phyloP scores from a whole-genome alignment of 2,797 vertebrate genomes.

The Muraenolepis orangiensis region DNA sequence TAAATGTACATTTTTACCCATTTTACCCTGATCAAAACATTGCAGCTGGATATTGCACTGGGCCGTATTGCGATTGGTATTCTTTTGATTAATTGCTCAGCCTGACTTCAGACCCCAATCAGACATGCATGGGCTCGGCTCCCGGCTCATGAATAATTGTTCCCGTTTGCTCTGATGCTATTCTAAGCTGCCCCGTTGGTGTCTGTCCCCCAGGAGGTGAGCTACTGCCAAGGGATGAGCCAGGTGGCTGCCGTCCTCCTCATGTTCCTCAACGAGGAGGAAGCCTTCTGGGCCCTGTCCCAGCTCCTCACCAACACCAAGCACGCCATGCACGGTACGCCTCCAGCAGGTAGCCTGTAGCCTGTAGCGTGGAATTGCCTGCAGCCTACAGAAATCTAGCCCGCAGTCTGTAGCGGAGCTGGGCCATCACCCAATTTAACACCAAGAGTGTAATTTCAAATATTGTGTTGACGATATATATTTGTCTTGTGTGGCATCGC shows the following conservation, averaged over 20 bases:
- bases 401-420: too few species aligned
- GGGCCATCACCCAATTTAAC: too few species aligned
- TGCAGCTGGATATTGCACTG: too few species aligned
- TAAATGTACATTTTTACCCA: too few species aligned
- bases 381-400: neutral
- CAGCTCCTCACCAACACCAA: constrained; percentile 82
- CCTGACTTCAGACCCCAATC: neutral
- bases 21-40: too few species aligned
- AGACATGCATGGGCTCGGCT: neutral
- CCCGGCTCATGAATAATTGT: constrained; percentile 29
- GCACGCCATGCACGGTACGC: constrained; percentile 82
- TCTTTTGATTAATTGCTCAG: too few species aligned
- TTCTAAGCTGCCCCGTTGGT: neutral
- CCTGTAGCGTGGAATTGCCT: neutral
- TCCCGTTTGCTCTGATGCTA: too few species aligned
- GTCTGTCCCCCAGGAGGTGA: constrained; percentile 77
- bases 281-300: constrained; percentile 85
- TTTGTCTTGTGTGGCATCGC: too few species aligned
- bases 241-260: constrained; percentile 84
- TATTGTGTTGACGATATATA: too few species aligned
- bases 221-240: constrained; percentile 89
- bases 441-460: too few species aligned
- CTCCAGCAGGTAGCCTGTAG: neutral
- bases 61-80: too few species aligned
- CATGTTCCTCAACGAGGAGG: constrained; percentile 87